Conservation (phyloP, 2,888 invertebrate genomes). For the Argyresthia goedartella region DNA sequence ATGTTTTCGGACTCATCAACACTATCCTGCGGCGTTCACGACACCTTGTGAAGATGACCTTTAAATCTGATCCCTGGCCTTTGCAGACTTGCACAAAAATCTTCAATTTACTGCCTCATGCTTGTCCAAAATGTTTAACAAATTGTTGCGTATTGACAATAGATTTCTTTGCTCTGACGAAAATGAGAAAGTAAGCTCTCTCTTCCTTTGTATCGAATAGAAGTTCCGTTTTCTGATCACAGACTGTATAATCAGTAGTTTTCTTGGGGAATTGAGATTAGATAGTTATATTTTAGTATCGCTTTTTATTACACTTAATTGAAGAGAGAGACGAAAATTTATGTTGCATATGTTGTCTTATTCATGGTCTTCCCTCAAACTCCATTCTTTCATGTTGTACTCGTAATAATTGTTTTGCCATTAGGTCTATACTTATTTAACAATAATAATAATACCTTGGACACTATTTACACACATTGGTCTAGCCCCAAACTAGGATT, state of each 20-base stretch:
- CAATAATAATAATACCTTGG: no score
- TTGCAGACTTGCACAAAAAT: background rate
- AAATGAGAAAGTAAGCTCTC: slow-evolving; percentile 7
- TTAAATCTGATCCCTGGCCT: slow-evolving; percentile 5
- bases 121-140: background rate
- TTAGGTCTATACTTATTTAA: background rate
- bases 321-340: background rate
- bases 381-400: background rate
- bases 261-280: no score
- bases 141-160: slow-evolving; percentile 3
- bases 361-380: background rate
- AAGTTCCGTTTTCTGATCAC: no score
- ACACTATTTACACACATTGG: no score
- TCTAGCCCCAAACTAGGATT: no score
- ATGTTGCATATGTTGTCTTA: background rate
- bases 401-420: background rate
- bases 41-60: background rate
- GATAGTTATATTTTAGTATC: background rate
- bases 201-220: background rate
- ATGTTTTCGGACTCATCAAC: no score
- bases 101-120: background rate
- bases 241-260: no score
- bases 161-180: background rate
- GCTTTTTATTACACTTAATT: background rate
- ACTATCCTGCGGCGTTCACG: background rate